Evolutionary conservation across 2,797 vertebrate species (phyloP).

Genomic region (Pseudopleuronectes americanus): DNA sequence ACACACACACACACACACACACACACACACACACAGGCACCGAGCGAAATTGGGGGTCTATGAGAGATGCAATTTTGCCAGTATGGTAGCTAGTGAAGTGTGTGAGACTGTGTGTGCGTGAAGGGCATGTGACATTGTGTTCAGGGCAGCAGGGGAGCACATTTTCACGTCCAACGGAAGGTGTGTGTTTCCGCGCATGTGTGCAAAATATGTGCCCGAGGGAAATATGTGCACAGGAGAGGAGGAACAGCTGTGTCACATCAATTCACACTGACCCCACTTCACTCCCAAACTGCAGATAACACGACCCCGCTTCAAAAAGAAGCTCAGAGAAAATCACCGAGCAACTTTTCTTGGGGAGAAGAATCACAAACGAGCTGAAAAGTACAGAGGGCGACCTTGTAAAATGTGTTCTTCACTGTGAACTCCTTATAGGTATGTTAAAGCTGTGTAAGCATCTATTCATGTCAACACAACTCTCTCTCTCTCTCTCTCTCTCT

Average conservation of each 20-base stretch:
- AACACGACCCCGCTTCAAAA: slow-evolving; percentile 50
- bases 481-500: background rate
- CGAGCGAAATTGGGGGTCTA: slow-evolving; percentile 14
- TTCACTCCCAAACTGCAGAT: slow-evolving; percentile 56
- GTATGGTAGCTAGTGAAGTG: slow-evolving; percentile 1
- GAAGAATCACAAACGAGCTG: slow-evolving; percentile 14
- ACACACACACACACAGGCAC: slow-evolving; percentile 1
- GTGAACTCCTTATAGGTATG: slow-evolving; percentile 17
- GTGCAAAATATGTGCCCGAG: slow-evolving; percentile 49
- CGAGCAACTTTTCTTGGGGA: slow-evolving; percentile 33
- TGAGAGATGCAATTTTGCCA: slow-evolving; percentile 18
- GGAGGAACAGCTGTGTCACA: slow-evolving; percentile 62
- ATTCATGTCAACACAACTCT: slow-evolving; percentile 1
- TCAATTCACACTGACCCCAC: slow-evolving; percentile 70
- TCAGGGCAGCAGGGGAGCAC: slow-evolving; percentile 13
- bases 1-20: slow-evolving; percentile 15
- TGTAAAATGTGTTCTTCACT: slow-evolving; percentile 31
- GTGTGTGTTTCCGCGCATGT: slow-evolving; percentile 35
- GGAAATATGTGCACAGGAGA: slow-evolving; percentile 59
- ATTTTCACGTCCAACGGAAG: slow-evolving; percentile 33
- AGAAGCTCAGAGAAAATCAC: slow-evolving; percentile 47
- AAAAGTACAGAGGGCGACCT: slow-evolving; percentile 45
- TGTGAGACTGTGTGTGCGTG: background rate
- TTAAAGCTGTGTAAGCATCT: slow-evolving; percentile 44
- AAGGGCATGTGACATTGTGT: slow-evolving; percentile 28